These are phyloP conservation scores for Condylostylus longicornis DNA, from an alignment of 1,140 invertebrate species.

Conservation along the genomic window DNA sequence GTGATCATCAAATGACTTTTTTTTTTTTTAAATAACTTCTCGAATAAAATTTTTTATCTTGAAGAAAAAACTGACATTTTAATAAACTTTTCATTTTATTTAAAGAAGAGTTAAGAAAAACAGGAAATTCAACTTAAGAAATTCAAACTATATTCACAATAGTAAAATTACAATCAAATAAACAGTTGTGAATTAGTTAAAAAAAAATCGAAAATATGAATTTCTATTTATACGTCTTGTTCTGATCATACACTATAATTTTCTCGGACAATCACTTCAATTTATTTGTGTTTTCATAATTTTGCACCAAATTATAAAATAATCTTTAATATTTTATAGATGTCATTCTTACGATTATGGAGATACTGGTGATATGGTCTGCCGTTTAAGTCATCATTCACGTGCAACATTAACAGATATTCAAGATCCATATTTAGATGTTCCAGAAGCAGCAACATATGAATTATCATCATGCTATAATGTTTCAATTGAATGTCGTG, in stretches of 20 bases:
- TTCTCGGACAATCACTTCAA: neutral
- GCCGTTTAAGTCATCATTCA: constrained; percentile 78
- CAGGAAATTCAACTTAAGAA: too few relatives aligned
- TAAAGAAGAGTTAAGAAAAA: too few relatives aligned
- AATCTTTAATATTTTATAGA: constrained; percentile 33
- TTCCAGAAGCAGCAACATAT: constrained; percentile 76
- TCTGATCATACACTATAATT: neutral
- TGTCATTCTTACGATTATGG: constrained; percentile 89
- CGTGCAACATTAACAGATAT: constrained; percentile 75
- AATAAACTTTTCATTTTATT: too few relatives aligned
- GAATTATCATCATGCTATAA: constrained; percentile 89
- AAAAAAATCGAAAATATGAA: neutral
- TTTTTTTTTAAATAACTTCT: too few relatives aligned
- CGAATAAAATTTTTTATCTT: too few relatives aligned
- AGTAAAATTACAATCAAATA: too few relatives aligned
- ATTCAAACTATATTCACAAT: too few relatives aligned
- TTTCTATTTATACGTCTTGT: neutral
- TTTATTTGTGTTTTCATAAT: neutral
- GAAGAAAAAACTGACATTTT: too few relatives aligned
- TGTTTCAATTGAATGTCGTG: constrained; percentile 78
- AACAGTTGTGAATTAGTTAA: too few relatives aligned
- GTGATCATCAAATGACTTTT: too few relatives aligned
- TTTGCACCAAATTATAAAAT: neutral
- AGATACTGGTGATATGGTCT: constrained; percentile 82
- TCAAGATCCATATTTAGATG: constrained; percentile 78